Base-by-base conservation (phyloP, 2,888 invertebrate species). In the Plebejus melissa region DNA sequence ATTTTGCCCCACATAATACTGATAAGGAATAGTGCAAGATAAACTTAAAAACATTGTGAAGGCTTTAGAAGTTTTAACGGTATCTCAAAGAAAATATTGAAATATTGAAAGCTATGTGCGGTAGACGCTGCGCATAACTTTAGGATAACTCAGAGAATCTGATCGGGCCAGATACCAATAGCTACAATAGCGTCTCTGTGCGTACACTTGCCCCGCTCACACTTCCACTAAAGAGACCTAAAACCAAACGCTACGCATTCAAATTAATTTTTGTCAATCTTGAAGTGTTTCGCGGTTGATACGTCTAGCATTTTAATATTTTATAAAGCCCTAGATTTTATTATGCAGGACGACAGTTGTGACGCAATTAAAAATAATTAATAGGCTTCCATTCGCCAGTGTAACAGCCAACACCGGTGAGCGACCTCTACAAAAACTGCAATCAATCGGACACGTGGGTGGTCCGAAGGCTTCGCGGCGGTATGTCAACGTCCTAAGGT, bases 361-460 rank as follows among this genome's bases (percentile, higher is more conserved):
- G 54, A 6, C 5, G 65, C 32, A 65, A 36, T 65, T 36, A 5
- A 65, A 65, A 65, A 65, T 65, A 65, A 65, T 65, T 65, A 65
- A 65, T 65, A 32, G 6, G 13, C 32, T 65, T 36, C 13, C 65
- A 6, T 65, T 65, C 32, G 46, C 9, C 9, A 9, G 46, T 9
- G 13, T 13, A 65, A 11, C 28, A 60, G 60, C 9, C 60, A 60
- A 60, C 60, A 60, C 60, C 65, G 32, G 13, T 75, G 71, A 75
- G 71, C 71, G 75, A 75, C 70, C 75, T 75, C 71, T 41, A 41
- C 28, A 57, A 71, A 71, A 75, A 71, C 80, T 82, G 79, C 79
- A 80, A 82, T 80, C 79, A 80, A 79, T 79, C 77, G 46, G 78
- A 77, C 75, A 74, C 76, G 76, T 78, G 76, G 76, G 78, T 75